Base-by-base conservation (phyloP, 2,113 vertebrate genomes). In the Periophthalmus modestus region DNA sequence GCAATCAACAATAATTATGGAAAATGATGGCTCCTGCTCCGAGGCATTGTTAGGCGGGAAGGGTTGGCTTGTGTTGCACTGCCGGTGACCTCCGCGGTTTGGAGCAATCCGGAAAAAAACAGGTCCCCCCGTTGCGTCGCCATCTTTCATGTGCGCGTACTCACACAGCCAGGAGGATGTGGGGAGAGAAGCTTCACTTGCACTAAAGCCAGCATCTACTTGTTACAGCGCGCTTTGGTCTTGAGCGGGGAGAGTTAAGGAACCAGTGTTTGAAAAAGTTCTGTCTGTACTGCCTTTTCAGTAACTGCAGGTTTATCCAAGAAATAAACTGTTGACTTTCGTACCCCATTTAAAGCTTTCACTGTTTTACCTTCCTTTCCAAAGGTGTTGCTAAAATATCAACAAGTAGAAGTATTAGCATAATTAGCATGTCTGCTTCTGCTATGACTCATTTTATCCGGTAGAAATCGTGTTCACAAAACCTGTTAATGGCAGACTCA, bases 1-100 rank as follows among this genome's bases (percentile, higher is more conserved):
- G 88, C 88, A 93, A 93, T 93, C 92, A 92, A 88, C 88, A 90
- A 89, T 92, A 93, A 93, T 93, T 94, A 93, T 87, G 87, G 82
- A 78, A 82, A 92, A 92, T 90, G 85, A 92, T 90, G 83, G 84
- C 84, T 88, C 88, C 90, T 85, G 88, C 83, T 90, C 86, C 89
- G 85, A 90, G 82, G 84, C 66, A 79, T 90, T 84, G 88, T 93
- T 90, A 91, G 79, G 85, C 76, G 79, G 79, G 86, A 85, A 83
- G 80, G 80, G 84, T 77, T 85, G 83, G 24, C 71, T 71, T 28
- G 23, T 28, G 57, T 79, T 76, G 79, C 85, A 79, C 87, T 75
- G 80, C 72, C 73, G 55, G 55, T 89, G 89, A 93, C 92, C 90
- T 88, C 88, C 71, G 75, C 76, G 76, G 80, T 74, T 84, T 69